A percentile compares a stretch with the other conserved stretches of the same genome.
phyloP scores from a whole-genome alignment of 2,888 invertebrate species.

The Drosophila sordidula region DNA sequence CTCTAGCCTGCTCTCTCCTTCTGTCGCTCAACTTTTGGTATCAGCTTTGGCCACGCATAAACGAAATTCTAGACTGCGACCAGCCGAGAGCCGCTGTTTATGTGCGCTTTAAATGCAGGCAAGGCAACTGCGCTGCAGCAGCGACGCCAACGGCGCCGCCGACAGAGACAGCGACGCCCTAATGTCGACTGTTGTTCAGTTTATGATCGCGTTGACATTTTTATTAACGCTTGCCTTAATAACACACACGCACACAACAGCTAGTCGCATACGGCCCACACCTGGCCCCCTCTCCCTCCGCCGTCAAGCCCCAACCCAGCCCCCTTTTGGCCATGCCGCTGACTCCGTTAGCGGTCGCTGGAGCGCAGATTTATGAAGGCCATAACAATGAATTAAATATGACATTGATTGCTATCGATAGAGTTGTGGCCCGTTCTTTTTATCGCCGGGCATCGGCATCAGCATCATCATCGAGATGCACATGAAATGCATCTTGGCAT shows the following conservation, averaged over 20 bases:
- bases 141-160: conserved; percentile 7
- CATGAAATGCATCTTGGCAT: conserved; percentile 56
- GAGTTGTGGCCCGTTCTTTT: conserved; percentile 64
- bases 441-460: conserved; percentile 54
- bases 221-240: conserved; percentile 70
- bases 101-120: conserved; percentile 67
- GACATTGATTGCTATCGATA: conserved; percentile 77
- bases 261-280: conserved; percentile 2
- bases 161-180: conserved; percentile 51
- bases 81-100: conserved; percentile 50
- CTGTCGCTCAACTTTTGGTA: conserved; percentile 10
- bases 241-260: conserved; percentile 46
- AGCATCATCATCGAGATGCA: conserved; percentile 56
- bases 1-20: neutral
- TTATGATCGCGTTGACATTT: conserved; percentile 79
- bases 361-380: conserved; percentile 73
- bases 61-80: conserved; percentile 28
- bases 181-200: conserved; percentile 64
- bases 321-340: neutral
- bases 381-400: conserved; percentile 79
- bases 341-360: conserved; percentile 23
- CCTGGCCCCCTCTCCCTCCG: neutral
- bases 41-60: conserved; percentile 23
- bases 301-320: neutral
- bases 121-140: conserved; percentile 8